These are phyloP conservation scores for Antigone vipio DNA, from an alignment of 2,113 vertebrate species.

Conservation along the genomic window DNA sequence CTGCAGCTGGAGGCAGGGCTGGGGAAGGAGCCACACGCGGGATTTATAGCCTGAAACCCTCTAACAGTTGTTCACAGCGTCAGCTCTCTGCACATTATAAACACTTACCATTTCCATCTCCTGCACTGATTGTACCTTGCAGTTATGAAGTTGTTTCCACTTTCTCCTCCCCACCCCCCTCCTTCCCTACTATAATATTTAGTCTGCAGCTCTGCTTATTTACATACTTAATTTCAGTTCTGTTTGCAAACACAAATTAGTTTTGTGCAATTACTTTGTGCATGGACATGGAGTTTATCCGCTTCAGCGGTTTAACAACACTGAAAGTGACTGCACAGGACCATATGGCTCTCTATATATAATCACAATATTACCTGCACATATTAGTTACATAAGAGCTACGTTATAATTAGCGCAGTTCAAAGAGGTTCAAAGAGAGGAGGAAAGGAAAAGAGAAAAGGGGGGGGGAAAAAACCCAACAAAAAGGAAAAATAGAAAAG, in stretches of 20 bases:
- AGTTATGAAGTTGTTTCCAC: conserved; percentile 44
- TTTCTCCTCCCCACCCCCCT: not conserved
- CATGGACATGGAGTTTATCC: conserved; percentile 70
- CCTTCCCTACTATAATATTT: conserved; percentile 64
- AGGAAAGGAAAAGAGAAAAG: not conserved
- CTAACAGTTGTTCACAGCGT: not conserved
- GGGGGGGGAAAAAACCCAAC: not conserved
- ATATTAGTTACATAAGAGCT: conserved; percentile 75
- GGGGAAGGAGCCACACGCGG: not conserved
- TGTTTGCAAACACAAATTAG: conserved; percentile 82
- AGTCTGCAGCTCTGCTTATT: conserved; percentile 75
- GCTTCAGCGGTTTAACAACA: conserved; percentile 67
- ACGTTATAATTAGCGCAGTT: conserved; percentile 54
- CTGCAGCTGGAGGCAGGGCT: conserved; percentile 25
- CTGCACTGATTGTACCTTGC: not conserved
- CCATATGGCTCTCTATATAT: conserved; percentile 73
- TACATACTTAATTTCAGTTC: conserved; percentile 77
- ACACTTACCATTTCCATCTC: conserved; percentile 7
- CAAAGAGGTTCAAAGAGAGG: not conserved
- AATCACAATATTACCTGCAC: conserved; percentile 78
- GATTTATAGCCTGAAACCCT: conserved; percentile 24
- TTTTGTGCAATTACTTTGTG: conserved; percentile 78
- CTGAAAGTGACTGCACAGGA: conserved; percentile 43
- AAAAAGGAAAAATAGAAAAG: not conserved
- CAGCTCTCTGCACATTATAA: not conserved